Base-by-base conservation (phyloP, 2,888 invertebrate species). In the Petrolisthes cinctipes region DNA sequence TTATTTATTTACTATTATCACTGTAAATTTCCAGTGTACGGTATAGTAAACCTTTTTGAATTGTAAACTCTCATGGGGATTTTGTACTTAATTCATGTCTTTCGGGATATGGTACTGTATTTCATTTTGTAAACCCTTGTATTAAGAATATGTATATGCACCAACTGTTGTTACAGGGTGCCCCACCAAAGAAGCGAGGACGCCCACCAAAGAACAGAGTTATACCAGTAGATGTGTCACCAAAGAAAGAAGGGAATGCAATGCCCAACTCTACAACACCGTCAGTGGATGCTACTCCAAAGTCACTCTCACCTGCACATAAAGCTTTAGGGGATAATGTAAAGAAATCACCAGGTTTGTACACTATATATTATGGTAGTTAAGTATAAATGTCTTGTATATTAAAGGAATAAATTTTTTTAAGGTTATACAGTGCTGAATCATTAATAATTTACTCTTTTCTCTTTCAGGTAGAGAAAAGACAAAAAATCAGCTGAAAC, bases 101-200 rank as follows among this genome's bases (percentile, higher is more conserved):
- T n/a, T n/a, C n/a, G n/a, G 37, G 37, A 37, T 37, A 37, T 37
- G 37, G 37, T 37, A 37, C 37, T 37, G 37, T 37, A 37, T 37
- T 37, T 37, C 37, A 37, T 37, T 37, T 37, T 37, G 2, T 37
- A 37, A 37, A 37, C 37, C 2, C 1, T 37, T 37, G 0, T 2
- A 37, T 37, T 37, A 37, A 37, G 37, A 37, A 37, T 37, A 37
- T 37, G 37, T 37, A 37, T 37, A 37, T 37, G 37, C 37, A 37
- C 1, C 37, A 37, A 37, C 37, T 37, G 37, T 76, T 37, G 14
- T 37, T 2, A 82, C n/a, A 85, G 88, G 88, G 81, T 20, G 80
- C 83, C 20, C 84, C 85, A 82, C 84, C 88, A 53, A 88, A 85
- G 81, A 88, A 84, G 84, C 68, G 88, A 82, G 88, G 88, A 7